These are phyloP conservation scores for Platorchestia sp. DNA, from an alignment of 1,140 invertebrate genomes.

Conservation along the genomic window DNA sequence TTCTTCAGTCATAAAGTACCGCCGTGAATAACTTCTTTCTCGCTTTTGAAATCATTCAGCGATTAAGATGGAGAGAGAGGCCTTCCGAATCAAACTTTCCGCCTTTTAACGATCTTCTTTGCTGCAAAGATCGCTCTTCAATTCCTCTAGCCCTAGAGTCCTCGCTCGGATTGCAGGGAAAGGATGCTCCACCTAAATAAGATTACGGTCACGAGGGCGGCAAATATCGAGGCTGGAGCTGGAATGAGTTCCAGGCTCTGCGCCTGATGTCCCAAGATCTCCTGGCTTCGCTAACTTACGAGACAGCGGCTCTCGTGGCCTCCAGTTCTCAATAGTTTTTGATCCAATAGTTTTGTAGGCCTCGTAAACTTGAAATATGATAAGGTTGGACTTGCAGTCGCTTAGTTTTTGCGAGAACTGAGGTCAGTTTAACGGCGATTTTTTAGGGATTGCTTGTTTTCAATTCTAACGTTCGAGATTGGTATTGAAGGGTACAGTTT, in stretches of 20 bases:
- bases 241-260: constrained; percentile 1
- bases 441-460: not conserved
- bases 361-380: not conserved
- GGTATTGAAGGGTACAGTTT: not conserved
- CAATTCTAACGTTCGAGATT: not conserved
- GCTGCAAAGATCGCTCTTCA: not conserved
- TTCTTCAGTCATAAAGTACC: not conserved
- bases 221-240: constrained; percentile 14
- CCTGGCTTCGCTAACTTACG: not conserved
- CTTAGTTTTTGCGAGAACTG: too few species aligned
- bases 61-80: not conserved
- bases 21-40: not conserved
- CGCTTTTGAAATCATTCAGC: not conserved
- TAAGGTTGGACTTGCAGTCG: not conserved
- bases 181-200: constrained; percentile 8
- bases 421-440: not conserved
- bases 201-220: constrained; percentile 37
- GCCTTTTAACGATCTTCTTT: not conserved
- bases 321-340: not conserved
- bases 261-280: not conserved
- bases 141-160: not conserved
- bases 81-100: not conserved
- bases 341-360: not conserved
- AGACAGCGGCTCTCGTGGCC: not conserved
- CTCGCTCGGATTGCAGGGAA: not conserved